A percentile compares a stretch with the other conserved stretches of the same genome.
These are phyloP conservation scores for Tortrix viridana DNA, from an alignment of 2,888 invertebrate species.

Conservation along the genomic window DNA sequence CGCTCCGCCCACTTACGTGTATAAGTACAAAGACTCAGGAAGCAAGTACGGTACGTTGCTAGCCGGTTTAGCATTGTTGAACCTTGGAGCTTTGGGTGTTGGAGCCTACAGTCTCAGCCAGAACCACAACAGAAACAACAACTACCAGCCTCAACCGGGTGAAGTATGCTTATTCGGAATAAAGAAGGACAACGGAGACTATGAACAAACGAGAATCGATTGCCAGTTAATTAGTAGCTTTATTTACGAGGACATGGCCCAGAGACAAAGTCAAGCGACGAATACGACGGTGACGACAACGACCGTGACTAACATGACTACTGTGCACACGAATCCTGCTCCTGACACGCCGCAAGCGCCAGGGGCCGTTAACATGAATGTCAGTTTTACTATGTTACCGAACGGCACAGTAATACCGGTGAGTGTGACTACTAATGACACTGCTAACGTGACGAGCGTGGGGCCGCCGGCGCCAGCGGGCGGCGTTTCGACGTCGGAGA, in stretches of 20 bases:
- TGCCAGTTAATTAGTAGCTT: constrained; percentile 42
- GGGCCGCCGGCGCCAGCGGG: constrained; percentile 1
- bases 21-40: constrained; percentile 42
- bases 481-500: constrained; percentile 28
- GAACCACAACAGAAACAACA: constrained; percentile 15
- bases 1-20: constrained; percentile 42
- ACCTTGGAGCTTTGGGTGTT: constrained; percentile 40
- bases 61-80: constrained; percentile 42
- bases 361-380: constrained; percentile 3
- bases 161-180: constrained; percentile 43
- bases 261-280: constrained; percentile 19
- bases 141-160: constrained; percentile 40
- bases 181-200: constrained; percentile 42
- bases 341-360: constrained; percentile 19
- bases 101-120: constrained; percentile 31
- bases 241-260: constrained; percentile 40
- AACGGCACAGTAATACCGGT: constrained; percentile 40
- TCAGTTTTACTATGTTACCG: constrained; percentile 35
- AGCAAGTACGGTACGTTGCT: constrained; percentile 42
- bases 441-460: constrained; percentile 24
- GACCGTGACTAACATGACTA: constrained; percentile 34
- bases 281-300: constrained; percentile 14
- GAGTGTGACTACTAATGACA: constrained; percentile 10
- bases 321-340: constrained; percentile 34
- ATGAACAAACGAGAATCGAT: constrained; percentile 42